A percentile compares a stretch with the other conserved stretches of the same genome.
Conservation (phyloP, 2,888 invertebrate species). For the Oscheius sp. region DNA sequence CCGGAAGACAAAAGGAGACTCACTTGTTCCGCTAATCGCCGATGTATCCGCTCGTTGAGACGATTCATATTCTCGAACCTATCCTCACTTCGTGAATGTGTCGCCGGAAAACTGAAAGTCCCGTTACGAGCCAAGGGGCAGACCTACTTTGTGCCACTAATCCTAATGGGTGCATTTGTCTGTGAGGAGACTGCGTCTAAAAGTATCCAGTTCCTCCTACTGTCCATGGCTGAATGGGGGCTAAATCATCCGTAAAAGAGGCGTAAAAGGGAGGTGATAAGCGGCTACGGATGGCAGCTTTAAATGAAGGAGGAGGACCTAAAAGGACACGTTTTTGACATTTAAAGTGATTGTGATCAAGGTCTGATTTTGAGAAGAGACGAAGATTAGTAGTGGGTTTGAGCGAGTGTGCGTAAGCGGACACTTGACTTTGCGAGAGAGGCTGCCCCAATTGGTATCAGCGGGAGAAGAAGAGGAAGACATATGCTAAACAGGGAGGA, state of each 20-base stretch:
- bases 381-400: conserved; percentile 20
- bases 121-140: background rate
- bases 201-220: conserved; percentile 37
- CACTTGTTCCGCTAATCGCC: conserved; percentile 23
- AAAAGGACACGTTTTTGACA: conserved; percentile 19
- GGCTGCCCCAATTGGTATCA: conserved; percentile 34
- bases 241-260: too few species aligned
- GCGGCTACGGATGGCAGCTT: background rate
- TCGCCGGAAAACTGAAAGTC: conserved; percentile 35
- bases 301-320: conserved; percentile 15
- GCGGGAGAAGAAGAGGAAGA: conserved; percentile 1
- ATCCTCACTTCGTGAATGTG: conserved; percentile 32
- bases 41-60: conserved; percentile 37
- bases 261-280: conserved; percentile 18
- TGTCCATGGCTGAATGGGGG: conserved; percentile 23
- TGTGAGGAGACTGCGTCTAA: conserved; percentile 32
- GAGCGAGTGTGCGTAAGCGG: conserved; percentile 33
- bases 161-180: conserved; percentile 34
- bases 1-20: background rate
- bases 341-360: background rate
- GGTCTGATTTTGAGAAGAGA: conserved; percentile 19
- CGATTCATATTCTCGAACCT: conserved; percentile 34
- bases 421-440: conserved; percentile 32
- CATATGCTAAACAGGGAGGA: conserved; percentile 5
- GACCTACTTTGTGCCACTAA: conserved; percentile 31